Evolutionary conservation across 2,113 vertebrate species (phyloP).

Genomic region (Pelobates fuscus): DNA sequence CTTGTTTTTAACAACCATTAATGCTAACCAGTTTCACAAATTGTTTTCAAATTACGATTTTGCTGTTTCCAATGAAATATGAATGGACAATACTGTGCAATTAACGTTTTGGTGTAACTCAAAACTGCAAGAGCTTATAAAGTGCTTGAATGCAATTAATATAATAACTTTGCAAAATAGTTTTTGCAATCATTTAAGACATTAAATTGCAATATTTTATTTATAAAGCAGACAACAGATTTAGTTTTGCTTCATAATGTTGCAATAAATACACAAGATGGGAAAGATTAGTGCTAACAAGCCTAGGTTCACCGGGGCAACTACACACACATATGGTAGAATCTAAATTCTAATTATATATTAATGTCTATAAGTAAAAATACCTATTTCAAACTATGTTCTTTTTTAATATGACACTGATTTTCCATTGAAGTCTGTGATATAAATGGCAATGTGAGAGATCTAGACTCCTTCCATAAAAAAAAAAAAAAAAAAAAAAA

Average conservation of each 20-base stretch:
- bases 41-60: background rate
- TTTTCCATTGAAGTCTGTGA: no score
- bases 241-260: background rate
- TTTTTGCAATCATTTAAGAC: background rate
- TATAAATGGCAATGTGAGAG: no score
- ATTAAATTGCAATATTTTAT: background rate
- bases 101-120: background rate
- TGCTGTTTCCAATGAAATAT: background rate
- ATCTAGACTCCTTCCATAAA: no score
- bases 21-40: background rate
- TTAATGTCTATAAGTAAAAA: no score
- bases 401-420: no score
- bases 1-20: background rate
- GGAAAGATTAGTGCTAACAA: background rate
- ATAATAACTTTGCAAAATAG: background rate
- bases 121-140: background rate
- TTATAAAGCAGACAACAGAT: background rate
- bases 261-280: background rate
- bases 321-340: no score
- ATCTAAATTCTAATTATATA: no score
- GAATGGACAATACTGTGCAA: background rate
- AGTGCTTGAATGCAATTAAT: background rate
- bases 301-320: no score
- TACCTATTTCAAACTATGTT: no score
- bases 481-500: no score